These are phyloP conservation scores for Campylomormyrus numenius DNA, from an alignment of 2,113 vertebrate species.

Conservation along the genomic window DNA sequence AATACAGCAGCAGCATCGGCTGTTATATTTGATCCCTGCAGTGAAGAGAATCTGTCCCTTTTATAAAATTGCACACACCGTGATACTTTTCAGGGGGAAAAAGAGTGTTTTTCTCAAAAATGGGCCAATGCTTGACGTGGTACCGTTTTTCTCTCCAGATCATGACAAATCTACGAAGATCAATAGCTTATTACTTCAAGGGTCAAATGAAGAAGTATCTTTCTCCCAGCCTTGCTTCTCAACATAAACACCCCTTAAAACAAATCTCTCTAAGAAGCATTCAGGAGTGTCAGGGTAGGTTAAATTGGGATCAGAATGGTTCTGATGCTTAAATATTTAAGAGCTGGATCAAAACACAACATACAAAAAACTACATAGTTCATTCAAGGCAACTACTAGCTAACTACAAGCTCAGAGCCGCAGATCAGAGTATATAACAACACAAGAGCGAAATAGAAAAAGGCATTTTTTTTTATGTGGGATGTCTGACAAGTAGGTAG, in stretches of 20 bases:
- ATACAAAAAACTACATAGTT: neutral
- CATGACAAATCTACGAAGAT: neutral
- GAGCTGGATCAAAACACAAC: neutral
- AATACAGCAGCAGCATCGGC: neutral
- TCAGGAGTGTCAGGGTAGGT: neutral
- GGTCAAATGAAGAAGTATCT: slow-evolving; percentile 7
- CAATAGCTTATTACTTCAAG: slow-evolving; percentile 5
- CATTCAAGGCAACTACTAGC: neutral
- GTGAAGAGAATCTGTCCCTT: neutral
- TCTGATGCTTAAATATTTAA: neutral
- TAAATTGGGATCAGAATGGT: neutral
- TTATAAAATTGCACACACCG: slow-evolving; percentile 17
- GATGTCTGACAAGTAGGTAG: neutral
- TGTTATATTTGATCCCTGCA: neutral
- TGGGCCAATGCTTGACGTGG: slow-evolving; percentile 32
- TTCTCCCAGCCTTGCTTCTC: neutral
- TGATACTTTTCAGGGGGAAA: slow-evolving; percentile 29
- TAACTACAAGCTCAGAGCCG: neutral
- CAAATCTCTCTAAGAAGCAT: neutral
- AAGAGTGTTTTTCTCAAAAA: slow-evolving; percentile 36
- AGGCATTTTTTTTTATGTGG: neutral
- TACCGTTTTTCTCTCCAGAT: neutral
- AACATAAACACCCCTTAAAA: neutral
- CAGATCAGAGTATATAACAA: neutral
- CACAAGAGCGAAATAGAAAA: neutral